phyloP scores from a whole-genome alignment of 2,113 vertebrate genomes.

The Spilogale gracilis region DNA sequence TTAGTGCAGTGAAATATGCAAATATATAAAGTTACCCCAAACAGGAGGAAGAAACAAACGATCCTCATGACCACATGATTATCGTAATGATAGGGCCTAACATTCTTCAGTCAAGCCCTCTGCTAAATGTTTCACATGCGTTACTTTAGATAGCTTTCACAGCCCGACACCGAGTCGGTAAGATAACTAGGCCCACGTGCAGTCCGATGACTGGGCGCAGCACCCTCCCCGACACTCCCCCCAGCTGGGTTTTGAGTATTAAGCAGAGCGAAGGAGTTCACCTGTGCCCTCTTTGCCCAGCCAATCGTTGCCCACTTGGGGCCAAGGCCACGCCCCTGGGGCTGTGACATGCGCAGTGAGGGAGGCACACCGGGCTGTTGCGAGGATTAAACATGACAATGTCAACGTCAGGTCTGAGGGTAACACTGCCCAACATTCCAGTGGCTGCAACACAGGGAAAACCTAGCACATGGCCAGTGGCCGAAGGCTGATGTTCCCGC shows the following conservation, averaged over 20 bases:
- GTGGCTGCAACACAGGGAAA: not conserved
- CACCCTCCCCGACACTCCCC: no score
- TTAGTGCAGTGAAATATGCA: not conserved
- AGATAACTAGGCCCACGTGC: not conserved
- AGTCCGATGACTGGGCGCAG: not conserved
- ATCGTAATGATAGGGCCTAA: fast-evolving
- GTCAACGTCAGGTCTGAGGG: not conserved
- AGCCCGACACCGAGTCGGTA: not conserved
- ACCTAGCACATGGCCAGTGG: fast-evolving
- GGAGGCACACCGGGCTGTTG: no score
- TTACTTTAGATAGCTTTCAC: not conserved
- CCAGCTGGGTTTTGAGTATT: not conserved
- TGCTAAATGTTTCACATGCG: not conserved
- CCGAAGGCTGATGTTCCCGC: no score
- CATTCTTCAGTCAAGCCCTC: not conserved
- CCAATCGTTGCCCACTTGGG: not conserved
- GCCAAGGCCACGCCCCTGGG: not conserved
- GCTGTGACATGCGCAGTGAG: not conserved
- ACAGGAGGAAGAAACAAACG: not conserved
- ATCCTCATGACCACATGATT: not conserved
- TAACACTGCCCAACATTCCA: not conserved
- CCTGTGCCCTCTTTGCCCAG: no score
- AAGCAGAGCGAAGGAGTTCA: not conserved
- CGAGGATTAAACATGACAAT: not conserved
- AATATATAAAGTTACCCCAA: not conserved